Evolutionary conservation across 1,140 invertebrate species (phyloP), one percentile per base, ranked within the genome.

Genomic region (Drosophila nigromelanica): DNA sequence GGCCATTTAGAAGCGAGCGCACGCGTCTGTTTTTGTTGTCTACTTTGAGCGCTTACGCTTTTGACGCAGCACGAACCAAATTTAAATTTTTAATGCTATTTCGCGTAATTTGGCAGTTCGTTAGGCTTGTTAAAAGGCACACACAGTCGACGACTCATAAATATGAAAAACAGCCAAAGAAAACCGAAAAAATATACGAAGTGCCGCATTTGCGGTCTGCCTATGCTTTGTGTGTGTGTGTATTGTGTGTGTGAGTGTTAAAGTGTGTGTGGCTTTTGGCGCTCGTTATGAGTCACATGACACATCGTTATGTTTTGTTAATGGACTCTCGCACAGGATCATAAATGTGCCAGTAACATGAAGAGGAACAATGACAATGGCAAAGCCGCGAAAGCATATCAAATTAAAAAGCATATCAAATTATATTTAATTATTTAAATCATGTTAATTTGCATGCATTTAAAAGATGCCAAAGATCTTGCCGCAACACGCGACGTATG

Each of bases 51-150:
- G 62, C 78, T 73, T 79, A 54, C 58, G 69, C 64, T 80, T 72
- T 76, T 78, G 75, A 76, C 72, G 74, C 51, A 47, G 39, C 78
- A 81, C 67, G 67, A 74, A 74, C 39, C 33, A 63, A 83, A 87
- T 87, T 89, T 87, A 82, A 87, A 87, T 89, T 89, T 89, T 87
- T 87, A 87, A 87, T 87, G 83, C 80, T 77, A 82, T 87, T 87
- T 79, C 76, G 76, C 78, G 83, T 89, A 87, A 87, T 87, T 87
- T 87, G 83, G 83, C 83, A 87, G 83, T 87, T 87, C 83, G 83
- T 87, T 87, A 89, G 83, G 79, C 82, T 70, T 81, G 78, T 81
- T 87, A 87, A 63, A 52, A 81, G 78, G 58, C 40, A 66, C 56
- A 58, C 43, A 24, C 43, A 71, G 74, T 33, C 62, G 48, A 35